Evolutionary conservation across 2,113 vertebrate species (phyloP).

Genomic region (Callionymus lyra): DNA sequence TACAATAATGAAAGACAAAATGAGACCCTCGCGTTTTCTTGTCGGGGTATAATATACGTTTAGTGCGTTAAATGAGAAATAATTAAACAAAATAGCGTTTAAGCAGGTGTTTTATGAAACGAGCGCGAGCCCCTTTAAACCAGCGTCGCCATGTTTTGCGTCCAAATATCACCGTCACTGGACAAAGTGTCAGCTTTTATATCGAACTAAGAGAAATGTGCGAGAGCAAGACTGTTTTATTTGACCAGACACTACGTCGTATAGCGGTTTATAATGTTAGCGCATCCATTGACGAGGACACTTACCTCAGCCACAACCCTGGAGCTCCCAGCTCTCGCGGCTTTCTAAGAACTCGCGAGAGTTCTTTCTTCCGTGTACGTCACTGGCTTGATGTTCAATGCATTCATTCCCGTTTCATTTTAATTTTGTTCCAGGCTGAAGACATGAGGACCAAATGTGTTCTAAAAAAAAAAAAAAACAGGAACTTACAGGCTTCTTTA

Average conservation of each 20-base stretch:
- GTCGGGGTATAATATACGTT: too few species aligned
- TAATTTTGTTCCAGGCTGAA: neutral
- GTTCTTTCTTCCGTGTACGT: neutral
- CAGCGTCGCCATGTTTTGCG: constrained; percentile 65
- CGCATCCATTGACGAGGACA: neutral
- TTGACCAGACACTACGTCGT: too few species aligned
- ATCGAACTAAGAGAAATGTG: neutral
- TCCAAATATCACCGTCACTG: constrained; percentile 14
- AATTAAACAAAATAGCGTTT: neutral
- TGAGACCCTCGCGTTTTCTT: too few species aligned
- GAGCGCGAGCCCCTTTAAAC: constrained; percentile 35
- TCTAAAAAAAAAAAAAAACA: too few species aligned
- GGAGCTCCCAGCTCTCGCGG: constrained; percentile 1
- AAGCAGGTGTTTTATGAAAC: constrained; percentile 31
- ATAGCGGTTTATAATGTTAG: too few species aligned
- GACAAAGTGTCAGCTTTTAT: constrained; percentile 17
- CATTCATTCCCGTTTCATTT: neutral
- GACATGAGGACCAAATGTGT: neutral
- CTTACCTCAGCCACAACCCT: constrained; percentile 8
- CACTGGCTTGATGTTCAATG: too few species aligned
- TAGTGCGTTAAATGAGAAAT: too few species aligned
- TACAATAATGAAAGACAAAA: too few species aligned
- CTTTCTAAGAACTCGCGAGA: neutral
- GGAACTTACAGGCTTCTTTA: too few species aligned
- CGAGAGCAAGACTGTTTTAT: too few species aligned